phyloP scores from a whole-genome alignment of 1,140 invertebrate species.

The Diuraphis noxia region DNA sequence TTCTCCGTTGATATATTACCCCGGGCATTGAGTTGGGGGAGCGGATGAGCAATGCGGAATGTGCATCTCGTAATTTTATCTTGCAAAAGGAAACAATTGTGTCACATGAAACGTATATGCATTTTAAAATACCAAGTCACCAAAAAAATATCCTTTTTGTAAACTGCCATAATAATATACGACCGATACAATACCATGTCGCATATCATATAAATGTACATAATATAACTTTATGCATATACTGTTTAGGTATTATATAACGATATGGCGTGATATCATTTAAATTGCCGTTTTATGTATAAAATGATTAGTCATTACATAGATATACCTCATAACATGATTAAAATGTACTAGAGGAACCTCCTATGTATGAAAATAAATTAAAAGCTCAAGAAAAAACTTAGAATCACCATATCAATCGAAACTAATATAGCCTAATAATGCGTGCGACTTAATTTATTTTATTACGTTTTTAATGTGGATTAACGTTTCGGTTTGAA shows the following conservation, averaged over 20 bases:
- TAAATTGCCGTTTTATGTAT: not conserved
- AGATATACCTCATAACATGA: not conserved
- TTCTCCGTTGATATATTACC: not conserved
- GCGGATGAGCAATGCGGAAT: not conserved
- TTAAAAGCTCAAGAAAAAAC: no score
- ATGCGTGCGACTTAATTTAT: not conserved
- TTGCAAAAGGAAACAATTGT: not conserved
- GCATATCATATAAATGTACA: not conserved
- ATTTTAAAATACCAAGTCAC: not conserved
- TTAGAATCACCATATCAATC: not conserved
- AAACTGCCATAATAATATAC: not conserved
- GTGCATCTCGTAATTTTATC: not conserved
- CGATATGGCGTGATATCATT: not conserved
- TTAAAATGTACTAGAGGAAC: not conserved
- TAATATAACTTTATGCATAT: no score
- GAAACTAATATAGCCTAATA: not conserved
- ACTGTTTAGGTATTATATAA: no score
- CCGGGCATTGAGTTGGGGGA: not conserved
- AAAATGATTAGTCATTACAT: not conserved
- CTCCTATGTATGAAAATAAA: not conserved
- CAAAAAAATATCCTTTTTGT: not conserved
- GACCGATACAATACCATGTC: not conserved
- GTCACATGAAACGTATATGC: not conserved
- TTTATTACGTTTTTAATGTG: not conserved
- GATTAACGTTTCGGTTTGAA: not conserved